Base-by-base conservation (phyloP, 2,797 vertebrate species). In the Anniella stebbinsi region DNA sequence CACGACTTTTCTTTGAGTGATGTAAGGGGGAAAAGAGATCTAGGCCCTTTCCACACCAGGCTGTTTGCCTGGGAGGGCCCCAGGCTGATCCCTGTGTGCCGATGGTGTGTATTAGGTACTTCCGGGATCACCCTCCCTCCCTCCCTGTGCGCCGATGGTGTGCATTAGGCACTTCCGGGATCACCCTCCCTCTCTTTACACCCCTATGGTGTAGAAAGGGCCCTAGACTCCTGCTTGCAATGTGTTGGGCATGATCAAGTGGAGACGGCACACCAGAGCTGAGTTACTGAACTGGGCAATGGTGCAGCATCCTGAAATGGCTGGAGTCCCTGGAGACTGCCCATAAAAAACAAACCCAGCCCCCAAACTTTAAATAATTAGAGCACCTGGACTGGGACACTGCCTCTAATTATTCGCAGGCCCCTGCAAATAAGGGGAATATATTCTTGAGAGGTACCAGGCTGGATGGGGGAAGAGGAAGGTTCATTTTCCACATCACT, bases 401-500 rank as follows among this genome's bases (percentile, higher is more conserved):
- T 94, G 93, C 91, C 87, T 94, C 93, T 96, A 93, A 96, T 96
- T 94, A 94, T 93, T 95, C 89, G 57, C 30, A 81, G 94, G 93
- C 93, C 92, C 88, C 89, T 0, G 23, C 94, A 96, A 97, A 97
- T 94, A 95, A 93, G 91, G 92, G 92, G 92, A 93, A 97, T 97
- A 96, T 96, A 97, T 97, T 95, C 94, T 95, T 94, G 94, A 93
- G 94, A 96, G 94, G 95, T 96, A 93, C 94, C 77, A 91, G 91
- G 95, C 70, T 94, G 94, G 94, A 95, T 86, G 94, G 89, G 91
- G 92, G 41, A n/a, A 93, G 94, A 80, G 28, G 93, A 87, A 96
- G 90, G 93, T 94, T 95, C 93, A 93, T 95, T 95, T 95, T 96
- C 95, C 92, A 95, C 94, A 95, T 95, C 95, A 93, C 95, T 96